A percentile compares a stretch with the other conserved stretches of the same genome.
These are phyloP conservation scores for Melanerpes formicivorus DNA, from an alignment of 2,113 vertebrate species.

Conservation along the genomic window DNA sequence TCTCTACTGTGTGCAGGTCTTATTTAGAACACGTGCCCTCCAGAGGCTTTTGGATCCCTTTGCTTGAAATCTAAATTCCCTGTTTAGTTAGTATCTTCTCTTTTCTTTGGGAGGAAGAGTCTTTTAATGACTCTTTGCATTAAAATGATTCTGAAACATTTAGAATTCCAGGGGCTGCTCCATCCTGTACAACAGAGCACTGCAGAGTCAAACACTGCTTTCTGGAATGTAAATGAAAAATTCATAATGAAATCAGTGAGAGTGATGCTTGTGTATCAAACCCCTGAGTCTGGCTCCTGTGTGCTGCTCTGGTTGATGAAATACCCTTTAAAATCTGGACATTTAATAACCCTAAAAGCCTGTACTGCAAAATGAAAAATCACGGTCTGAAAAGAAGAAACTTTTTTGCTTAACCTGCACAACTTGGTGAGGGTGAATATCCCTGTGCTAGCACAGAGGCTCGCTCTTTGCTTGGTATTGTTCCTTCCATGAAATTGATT, in stretches of 20 bases:
- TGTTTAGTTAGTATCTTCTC: background rate
- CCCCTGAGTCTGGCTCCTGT: background rate
- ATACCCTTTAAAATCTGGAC: conserved; percentile 27
- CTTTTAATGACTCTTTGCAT: background rate
- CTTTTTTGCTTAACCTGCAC: conserved; percentile 46
- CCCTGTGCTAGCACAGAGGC: background rate
- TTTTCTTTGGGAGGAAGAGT: background rate
- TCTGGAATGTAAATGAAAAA: background rate
- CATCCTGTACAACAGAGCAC: background rate
- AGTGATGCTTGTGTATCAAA: background rate
- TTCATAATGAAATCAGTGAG: conserved; percentile 18
- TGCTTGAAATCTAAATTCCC: background rate
- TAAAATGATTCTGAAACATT: background rate
- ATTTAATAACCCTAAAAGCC: conserved; percentile 65
- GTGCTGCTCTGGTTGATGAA: background rate
- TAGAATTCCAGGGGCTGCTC: background rate
- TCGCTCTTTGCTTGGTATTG: conserved; percentile 31
- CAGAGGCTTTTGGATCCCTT: background rate
- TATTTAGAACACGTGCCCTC: background rate
- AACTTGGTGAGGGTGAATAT: background rate
- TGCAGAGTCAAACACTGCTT: background rate
- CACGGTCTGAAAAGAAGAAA: background rate
- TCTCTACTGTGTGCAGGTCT: background rate
- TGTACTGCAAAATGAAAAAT: conserved; percentile 52
- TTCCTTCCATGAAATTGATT: conserved; percentile 7